Evolutionary conservation across 2,113 vertebrate species (phyloP), one percentile per base, ranked within the genome.

Genomic region (Rhizomys pruinosus): DNA sequence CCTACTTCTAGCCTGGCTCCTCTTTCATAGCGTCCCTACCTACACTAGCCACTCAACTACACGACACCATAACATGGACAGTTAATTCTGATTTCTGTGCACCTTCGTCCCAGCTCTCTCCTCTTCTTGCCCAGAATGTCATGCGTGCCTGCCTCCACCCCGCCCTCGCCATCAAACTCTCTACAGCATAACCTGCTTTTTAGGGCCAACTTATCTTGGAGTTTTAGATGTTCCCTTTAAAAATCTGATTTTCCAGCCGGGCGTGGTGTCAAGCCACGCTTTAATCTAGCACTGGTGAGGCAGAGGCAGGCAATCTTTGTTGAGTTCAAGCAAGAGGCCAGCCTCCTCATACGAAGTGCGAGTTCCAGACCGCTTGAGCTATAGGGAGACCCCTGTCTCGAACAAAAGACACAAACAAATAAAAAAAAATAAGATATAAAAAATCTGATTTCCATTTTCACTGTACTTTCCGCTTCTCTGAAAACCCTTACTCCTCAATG

Each of bases 21-120:
- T 79, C 84, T 88, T 85, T 94, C 12, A 66, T n/a, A 72, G 72
- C 73, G 89, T 72, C 57, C 23, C 61, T 82, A 78, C 44, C 37
- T 34, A 86, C 5, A 22, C 66, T 88, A 9, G 37, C 79, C 25
- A 32, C 37, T 66, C 39, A 64, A 66, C 61, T 32, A 1, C 5
- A 7, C 12, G 39, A 8, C 79, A n/a, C 80, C 71, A 76, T 44
- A 84, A 71, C 2, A n/a, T 71, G 34, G 34, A 63, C 23, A 4
- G 55, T 61, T 61, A 52, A 59, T 92, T 74, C 61, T 81, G n/a
- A 20, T 57, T 87, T 87, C 77, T 74, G 32, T 59, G 32, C 23
- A 68, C 37, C 77, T 91, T 59, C 23, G 44, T 68, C 55, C 90
- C 5, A 95, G 12, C 77, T 20, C 4, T 39, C 73, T 66, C 55